phyloP scores from a whole-genome alignment of 2,888 invertebrate species.

The Allygus modestus region DNA sequence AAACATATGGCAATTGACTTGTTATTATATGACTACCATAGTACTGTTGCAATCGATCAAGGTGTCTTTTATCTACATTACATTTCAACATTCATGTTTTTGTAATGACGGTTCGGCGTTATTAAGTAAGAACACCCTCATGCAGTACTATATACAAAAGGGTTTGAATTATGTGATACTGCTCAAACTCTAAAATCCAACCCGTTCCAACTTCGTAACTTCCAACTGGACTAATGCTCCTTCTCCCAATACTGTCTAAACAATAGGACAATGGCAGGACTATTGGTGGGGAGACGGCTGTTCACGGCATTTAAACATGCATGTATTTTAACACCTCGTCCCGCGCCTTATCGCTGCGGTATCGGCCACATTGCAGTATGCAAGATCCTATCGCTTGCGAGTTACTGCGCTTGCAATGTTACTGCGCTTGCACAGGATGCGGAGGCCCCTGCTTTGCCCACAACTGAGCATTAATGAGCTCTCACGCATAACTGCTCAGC shows the following conservation, averaged over 20 bases:
- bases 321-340: slow-evolving; percentile 51
- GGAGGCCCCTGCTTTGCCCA: neutral
- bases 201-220: too few relatives aligned
- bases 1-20: too few relatives aligned
- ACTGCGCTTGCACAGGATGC: slow-evolving; percentile 39
- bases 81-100: too few relatives aligned
- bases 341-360: slow-evolving; percentile 5
- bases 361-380: slow-evolving; percentile 24
- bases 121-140: too few relatives aligned
- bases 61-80: too few relatives aligned
- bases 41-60: too few relatives aligned
- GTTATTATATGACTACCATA: too few relatives aligned
- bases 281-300: neutral
- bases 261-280: slow-evolving; percentile 4
- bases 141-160: too few relatives aligned
- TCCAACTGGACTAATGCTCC: neutral
- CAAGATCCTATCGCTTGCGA: slow-evolving; percentile 7
- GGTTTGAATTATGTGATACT: too few relatives aligned
- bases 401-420: slow-evolving; percentile 26
- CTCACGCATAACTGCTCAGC: neutral
- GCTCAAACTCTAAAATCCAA: too few relatives aligned
- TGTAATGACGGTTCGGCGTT: too few relatives aligned
- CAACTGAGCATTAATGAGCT: neutral
- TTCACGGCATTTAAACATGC: slow-evolving; percentile 42
- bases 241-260: neutral